These are phyloP conservation scores for Vulpes ferrilata DNA, from an alignment of 2,113 vertebrate genomes.

Conservation along the genomic window DNA sequence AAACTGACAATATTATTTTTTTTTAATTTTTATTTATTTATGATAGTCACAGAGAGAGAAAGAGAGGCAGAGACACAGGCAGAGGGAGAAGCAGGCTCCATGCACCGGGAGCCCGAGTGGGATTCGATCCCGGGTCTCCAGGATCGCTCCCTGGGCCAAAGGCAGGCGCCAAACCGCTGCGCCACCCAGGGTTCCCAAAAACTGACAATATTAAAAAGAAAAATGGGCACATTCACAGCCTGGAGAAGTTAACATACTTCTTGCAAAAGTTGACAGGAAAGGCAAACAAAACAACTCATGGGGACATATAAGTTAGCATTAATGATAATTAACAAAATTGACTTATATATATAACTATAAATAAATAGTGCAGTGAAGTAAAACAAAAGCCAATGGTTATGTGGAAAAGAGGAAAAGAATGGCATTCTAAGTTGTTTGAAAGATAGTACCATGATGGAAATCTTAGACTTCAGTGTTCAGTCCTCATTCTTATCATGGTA, in stretches of 20 bases:
- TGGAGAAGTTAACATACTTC: neutral
- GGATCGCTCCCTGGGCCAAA: too few species aligned
- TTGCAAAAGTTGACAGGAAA: conserved; percentile 34
- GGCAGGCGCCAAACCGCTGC: too few species aligned
- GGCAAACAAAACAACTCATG: neutral
- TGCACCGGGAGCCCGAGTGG: too few species aligned
- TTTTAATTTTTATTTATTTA: too few species aligned
- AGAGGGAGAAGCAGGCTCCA: too few species aligned
- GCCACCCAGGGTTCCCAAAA: too few species aligned
- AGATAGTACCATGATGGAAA: neutral
- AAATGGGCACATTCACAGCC: neutral
- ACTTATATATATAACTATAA: neutral
- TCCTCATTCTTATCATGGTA: neutral
- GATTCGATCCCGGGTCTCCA: too few species aligned
- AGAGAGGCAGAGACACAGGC: too few species aligned
- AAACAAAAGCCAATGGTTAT: conserved; percentile 2
- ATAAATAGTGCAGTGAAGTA: neutral
- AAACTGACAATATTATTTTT: neutral
- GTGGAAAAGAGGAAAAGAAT: neutral
- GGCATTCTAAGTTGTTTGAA: neutral
- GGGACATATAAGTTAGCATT: neutral
- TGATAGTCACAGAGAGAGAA: too few species aligned
- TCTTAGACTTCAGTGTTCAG: neutral
- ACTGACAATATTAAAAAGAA: neutral
- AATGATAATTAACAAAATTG: neutral